Conservation (phyloP, 1,140 invertebrate genomes). For the Thaumatotibia leucotreta region DNA sequence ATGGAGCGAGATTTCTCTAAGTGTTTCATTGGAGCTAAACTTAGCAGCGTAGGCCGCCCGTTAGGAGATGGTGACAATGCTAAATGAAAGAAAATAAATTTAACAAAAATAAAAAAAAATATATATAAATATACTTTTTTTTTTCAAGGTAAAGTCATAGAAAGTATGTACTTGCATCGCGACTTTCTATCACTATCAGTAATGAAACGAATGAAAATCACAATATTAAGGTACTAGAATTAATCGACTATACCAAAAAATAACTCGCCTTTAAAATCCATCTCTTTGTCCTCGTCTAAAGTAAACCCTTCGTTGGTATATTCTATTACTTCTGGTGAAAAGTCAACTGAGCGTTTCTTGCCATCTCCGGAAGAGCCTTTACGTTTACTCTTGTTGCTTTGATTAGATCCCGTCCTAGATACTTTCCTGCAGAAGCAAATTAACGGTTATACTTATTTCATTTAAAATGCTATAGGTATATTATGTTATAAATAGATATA, state of each 20-base stretch:
- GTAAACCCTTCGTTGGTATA: conserved; percentile 79
- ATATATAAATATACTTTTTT: too few species aligned
- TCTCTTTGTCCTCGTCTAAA: conserved; percentile 53
- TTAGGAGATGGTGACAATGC: conserved; percentile 23
- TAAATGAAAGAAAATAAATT: conserved; percentile 2
- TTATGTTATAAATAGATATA: too few species aligned
- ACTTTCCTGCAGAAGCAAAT: conserved; percentile 33
- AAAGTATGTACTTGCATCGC: too few species aligned
- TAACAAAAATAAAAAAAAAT: neutral
- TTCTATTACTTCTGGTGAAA: conserved; percentile 51
- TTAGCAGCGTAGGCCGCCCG: conserved; percentile 65
- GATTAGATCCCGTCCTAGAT: conserved; percentile 36
- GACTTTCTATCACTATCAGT: too few species aligned
- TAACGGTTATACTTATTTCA: too few species aligned
- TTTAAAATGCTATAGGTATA: too few species aligned
- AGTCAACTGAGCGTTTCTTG: conserved; percentile 69
- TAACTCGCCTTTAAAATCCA: conserved; percentile 23
- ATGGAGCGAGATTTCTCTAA: conserved; percentile 89
- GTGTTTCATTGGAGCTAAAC: conserved; percentile 74
- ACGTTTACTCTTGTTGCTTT: conserved; percentile 41
- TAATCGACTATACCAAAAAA: too few species aligned
- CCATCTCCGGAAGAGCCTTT: conserved; percentile 29
- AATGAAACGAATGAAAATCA: too few species aligned
- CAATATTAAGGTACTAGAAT: too few species aligned
- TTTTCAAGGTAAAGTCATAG: too few species aligned